Evolutionary conservation across 2,113 vertebrate genomes (phyloP), one percentile per base, ranked within the genome.

Genomic region (Girardinichthys multiradiatus): DNA sequence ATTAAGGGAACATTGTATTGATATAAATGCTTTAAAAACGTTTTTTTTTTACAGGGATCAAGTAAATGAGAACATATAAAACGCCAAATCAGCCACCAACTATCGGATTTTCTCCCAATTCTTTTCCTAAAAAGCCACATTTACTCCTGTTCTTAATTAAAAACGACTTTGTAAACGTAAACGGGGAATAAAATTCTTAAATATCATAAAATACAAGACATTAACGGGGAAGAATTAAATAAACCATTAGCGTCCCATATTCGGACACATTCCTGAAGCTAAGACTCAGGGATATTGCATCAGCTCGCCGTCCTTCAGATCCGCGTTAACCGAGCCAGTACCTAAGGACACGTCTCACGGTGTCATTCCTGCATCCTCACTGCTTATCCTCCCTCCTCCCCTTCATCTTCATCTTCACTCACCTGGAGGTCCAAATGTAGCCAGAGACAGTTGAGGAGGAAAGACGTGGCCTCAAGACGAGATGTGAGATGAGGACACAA

Each of bases 201-300:
- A 19, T 9, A 9, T 54, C 48, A 24, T n/a, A n/a, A 54, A 54
- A 54, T 24, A 10, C 33, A 11, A 54, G 9, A 24, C 48, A 54
- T 54, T n/a, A 10, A 54, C 3, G 8, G 6, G 24, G 0, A 10
- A 11, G 7, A 54, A 21, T 54, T 54, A n/a, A 51, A 2, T 51
- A 10, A 54, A 54, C 48, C 2, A 21, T 24, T n/a, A 54, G 48
- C 48, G n/a, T 54, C 48, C 21, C 24, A 10, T 5, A 6, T 45
- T 15, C 42, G 14, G 42, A 5, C 42, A 0, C 21, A 62, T 30
- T 17, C 27, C 14, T 30, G 7, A 2, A 26, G n/a, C 14, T 17
- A 17, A 58, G 42, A 58, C 68, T 61, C 13, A 69, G 69, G 14
- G 28, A 12, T n/a, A 26, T 92, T 92, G 89, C 89, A 79, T 90